Base-by-base conservation (phyloP, 1,140 invertebrate species). In the Bombus picipes region DNA sequence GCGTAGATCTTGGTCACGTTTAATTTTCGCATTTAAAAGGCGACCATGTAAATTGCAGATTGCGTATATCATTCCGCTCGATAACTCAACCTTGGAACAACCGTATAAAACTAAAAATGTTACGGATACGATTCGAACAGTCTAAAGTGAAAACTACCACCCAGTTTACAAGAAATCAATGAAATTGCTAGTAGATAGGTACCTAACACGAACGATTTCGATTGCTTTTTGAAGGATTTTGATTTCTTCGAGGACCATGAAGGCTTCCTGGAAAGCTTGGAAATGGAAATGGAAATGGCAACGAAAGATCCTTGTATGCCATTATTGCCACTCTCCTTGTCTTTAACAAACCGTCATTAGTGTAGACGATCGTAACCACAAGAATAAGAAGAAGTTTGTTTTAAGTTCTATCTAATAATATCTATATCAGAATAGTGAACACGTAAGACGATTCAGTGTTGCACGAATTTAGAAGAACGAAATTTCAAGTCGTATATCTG, bases 1-100 rank as follows among this genome's bases (percentile, higher is more conserved):
- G 80, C 81, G 28, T 82, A 85, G 34, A 28, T 13, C 53, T 34
- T 65, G 53, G 32, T 81, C 13, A 70, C 62, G 59, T 57, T 73
- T 28, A 84, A 65, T 34, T 12, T 82, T 12, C 87, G 90, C n/a
- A 80, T 71, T 18, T 92, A 47, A 91, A 91, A 87, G 43, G 32
- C 87, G 85, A 43, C 71, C 77, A 3, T 90, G 91, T 39, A 91
- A 86, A 53, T 43, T 93, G 43, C 92, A 91, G 68, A 92, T 93
- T 15, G 92, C 88, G 0, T 90, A 93, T 71, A 90, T 86, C 34
- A 34, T 34, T 39, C 13, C 43, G 47, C 47, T 53, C 15, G 77
- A 77, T 6, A 25, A 8, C 0, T 43, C 83, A 12, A 37, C 15
- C 9, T n/a, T 57, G 68, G 41, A 66, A 32, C 5, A 10, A 12